A percentile compares a stretch with the other conserved stretches of the same genome.
Conservation (phyloP, 2,113 vertebrate species). For the Stigmatopora nigra region DNA sequence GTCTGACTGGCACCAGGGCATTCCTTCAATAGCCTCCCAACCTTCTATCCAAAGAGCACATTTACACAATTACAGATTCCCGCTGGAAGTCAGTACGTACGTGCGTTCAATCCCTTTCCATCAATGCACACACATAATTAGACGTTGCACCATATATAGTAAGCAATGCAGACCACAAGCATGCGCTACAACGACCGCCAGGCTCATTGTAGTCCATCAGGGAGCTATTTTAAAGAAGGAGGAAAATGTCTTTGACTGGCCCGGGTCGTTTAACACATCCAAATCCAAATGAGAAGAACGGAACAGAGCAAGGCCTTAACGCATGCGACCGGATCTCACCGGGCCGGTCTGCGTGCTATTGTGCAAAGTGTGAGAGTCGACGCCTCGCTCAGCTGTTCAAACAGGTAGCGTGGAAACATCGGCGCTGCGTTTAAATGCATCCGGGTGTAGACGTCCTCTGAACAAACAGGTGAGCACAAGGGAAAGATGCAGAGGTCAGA, state of each 20-base stretch:
- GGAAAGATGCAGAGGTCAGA: slow-evolving; percentile 34
- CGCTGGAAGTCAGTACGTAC: slow-evolving; percentile 39
- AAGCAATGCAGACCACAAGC: slow-evolving; percentile 62
- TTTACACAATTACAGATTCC: slow-evolving; percentile 66
- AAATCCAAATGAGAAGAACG: slow-evolving; percentile 25
- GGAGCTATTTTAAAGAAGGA: slow-evolving; percentile 34
- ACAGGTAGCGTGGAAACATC: slow-evolving; percentile 58
- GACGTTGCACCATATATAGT: slow-evolving; percentile 67
- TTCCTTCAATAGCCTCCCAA: slow-evolving; percentile 59
- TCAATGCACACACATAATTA: slow-evolving; percentile 65
- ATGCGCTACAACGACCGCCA: slow-evolving; percentile 53
- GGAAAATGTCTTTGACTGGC: slow-evolving; percentile 23
- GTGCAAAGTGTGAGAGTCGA: slow-evolving; percentile 60
- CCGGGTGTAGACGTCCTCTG: slow-evolving; percentile 57
- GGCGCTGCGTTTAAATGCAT: slow-evolving; percentile 56
- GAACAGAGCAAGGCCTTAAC: slow-evolving; percentile 17
- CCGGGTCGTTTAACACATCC: slow-evolving; percentile 39
- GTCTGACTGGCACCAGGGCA: slow-evolving; percentile 61
- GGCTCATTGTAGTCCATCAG: slow-evolving; percentile 57
- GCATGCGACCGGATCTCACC: slow-evolving; percentile 20
- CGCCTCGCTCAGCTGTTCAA: slow-evolving; percentile 70
- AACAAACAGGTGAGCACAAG: slow-evolving; percentile 62
- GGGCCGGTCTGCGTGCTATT: slow-evolving; percentile 42
- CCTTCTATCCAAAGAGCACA: slow-evolving; percentile 47
- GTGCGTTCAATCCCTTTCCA: slow-evolving; percentile 51